Percentiles rank a stretch among this genome's conserved stretches.
phyloP scores from a whole-genome alignment of 2,113 vertebrate genomes.

The pig (Sus scrofa) region T2T-Sscrofa CM000830.6:34255001-34255500 shows the following conservation, averaged over 20 bases:
- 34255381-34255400: too few species aligned
- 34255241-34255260: too few species aligned
- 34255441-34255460: not conserved
- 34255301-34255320: too few species aligned
- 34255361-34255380: too few species aligned
- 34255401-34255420: too few species aligned
- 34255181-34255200: not conserved
- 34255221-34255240: too few species aligned
- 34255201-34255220: too few species aligned
- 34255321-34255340: too few species aligned
- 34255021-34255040: not conserved
- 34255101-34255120: not conserved
- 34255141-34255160: not conserved
- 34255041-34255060: not conserved
- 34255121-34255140: not conserved
- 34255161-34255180: not conserved
- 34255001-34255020: not conserved
- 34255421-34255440: not conserved
- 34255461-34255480: constrained; percentile 24
- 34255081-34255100: not conserved
- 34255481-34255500: constrained; percentile 20
- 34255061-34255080: not conserved
- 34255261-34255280: too few species aligned
- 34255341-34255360: too few species aligned
- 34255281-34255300: too few species aligned